Percentiles rank a stretch among this genome's conserved stretches.
phyloP scores from a whole-genome alignment of 2,797 vertebrate genomes.

The Lateolabrax maculatus region DNA sequence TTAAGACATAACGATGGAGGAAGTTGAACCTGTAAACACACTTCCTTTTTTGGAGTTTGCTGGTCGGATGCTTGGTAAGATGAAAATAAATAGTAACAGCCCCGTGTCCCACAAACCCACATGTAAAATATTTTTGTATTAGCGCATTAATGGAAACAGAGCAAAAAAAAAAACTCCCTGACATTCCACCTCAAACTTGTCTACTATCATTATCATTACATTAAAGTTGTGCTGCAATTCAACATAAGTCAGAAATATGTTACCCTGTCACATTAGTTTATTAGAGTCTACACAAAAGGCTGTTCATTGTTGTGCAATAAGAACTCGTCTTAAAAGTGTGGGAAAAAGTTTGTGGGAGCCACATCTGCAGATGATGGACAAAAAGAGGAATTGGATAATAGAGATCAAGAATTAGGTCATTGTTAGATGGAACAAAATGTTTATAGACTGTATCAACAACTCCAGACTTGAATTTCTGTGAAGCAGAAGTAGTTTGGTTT shows the following conservation, averaged over 20 bases:
- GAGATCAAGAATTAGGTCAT: constrained; percentile 20
- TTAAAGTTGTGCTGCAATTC: not conserved
- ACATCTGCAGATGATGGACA: constrained; percentile 14
- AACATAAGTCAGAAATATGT: not conserved
- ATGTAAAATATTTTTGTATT: not conserved
- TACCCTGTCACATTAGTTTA: too few species aligned
- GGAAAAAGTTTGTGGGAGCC: not conserved
- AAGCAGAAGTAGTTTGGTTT: constrained; percentile 10
- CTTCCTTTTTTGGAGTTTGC: constrained; percentile 72
- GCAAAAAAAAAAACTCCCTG: not conserved
- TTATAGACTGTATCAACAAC: constrained; percentile 58
- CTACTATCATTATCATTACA: not conserved
- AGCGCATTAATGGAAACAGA: not conserved
- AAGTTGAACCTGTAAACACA: constrained; percentile 70
- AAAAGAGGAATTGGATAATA: not conserved
- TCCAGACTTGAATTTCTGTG: constrained; percentile 8
- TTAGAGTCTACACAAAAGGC: not conserved
- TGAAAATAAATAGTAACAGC: constrained; percentile 49
- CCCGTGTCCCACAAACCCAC: not conserved
- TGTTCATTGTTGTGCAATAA: not conserved
- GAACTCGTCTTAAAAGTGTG: not conserved
- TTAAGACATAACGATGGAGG: constrained; percentile 57
- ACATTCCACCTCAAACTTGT: not conserved
- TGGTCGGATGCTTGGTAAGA: constrained; percentile 8
- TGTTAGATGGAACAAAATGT: constrained; percentile 41